A percentile compares a stretch with the other conserved stretches of the same genome.
These are phyloP conservation scores for Euglossa dilemma DNA, from an alignment of 1,140 invertebrate genomes.

Conservation along the genomic window DNA sequence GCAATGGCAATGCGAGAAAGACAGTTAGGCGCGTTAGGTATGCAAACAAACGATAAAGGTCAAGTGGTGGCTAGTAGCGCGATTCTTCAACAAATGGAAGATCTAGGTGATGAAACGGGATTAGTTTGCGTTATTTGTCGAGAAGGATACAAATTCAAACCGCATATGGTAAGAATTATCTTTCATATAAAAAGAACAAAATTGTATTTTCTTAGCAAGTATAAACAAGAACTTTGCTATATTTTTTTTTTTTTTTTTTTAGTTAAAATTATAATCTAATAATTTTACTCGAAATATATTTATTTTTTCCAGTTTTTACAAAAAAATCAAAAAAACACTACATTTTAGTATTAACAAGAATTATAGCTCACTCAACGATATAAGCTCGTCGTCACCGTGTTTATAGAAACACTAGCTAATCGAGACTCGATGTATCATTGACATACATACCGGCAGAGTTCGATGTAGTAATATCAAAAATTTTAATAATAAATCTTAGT, in stretches of 20 bases:
- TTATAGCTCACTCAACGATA: too few relatives aligned
- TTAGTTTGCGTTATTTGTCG: conserved; percentile 99
- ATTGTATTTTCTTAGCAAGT: background rate
- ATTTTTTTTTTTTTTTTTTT: background rate
- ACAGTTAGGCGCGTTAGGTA: conserved; percentile 96
- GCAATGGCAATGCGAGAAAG: conserved; percentile 99
- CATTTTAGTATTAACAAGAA: too few relatives aligned
- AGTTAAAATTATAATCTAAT: too few relatives aligned
- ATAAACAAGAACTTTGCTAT: background rate
- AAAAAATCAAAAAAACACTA: too few relatives aligned
- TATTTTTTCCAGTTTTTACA: too few relatives aligned
- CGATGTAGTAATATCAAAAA: too few relatives aligned
- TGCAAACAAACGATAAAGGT: conserved; percentile 97
- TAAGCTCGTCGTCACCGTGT: too few relatives aligned
- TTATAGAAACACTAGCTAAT: too few relatives aligned
- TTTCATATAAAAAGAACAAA: background rate
- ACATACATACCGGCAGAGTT: too few relatives aligned
- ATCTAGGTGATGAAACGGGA: conserved; percentile 96
- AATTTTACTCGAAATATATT: too few relatives aligned
- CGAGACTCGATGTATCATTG: too few relatives aligned
- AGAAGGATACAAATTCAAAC: conserved; percentile 98
- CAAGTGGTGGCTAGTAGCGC: conserved; percentile 95
- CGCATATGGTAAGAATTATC: conserved; percentile 86
- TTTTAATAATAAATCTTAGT: too few relatives aligned
- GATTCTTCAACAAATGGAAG: conserved; percentile 96